These are phyloP conservation scores for Cantharis flavilabris DNA, from an alignment of 2,888 invertebrate genomes.

Conservation along the genomic window DNA sequence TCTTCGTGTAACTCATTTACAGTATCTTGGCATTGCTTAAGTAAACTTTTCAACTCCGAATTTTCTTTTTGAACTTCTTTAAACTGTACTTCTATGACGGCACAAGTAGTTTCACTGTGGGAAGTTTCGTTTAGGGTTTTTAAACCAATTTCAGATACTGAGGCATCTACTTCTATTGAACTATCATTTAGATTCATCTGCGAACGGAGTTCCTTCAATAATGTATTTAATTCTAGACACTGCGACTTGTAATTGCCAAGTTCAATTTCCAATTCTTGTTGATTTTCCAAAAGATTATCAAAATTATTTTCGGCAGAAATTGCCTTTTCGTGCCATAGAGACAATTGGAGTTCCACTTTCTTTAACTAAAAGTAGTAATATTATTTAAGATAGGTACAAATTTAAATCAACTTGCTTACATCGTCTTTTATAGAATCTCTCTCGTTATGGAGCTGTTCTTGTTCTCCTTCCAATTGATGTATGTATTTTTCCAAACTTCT, in stretches of 20 bases:
- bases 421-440: conserved; percentile 58
- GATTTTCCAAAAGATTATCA: conserved; percentile 40
- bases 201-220: conserved; percentile 56
- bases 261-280: conserved; percentile 43
- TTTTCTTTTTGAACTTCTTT: conserved; percentile 49
- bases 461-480: conserved; percentile 57
- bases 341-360: conserved; percentile 49
- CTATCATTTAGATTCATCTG: conserved; percentile 38
- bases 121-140: conserved; percentile 9
- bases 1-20: conserved; percentile 15
- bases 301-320: conserved; percentile 43
- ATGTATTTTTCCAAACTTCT: conserved; percentile 60
- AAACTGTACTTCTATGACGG: conserved; percentile 54
- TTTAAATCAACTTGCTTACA: conserved; percentile 32
- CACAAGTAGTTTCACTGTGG: conserved; percentile 49
- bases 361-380: conserved; percentile 52
- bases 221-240: conserved; percentile 48
- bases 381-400: conserved; percentile 14
- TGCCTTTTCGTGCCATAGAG: conserved; percentile 45
- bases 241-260: conserved; percentile 41
- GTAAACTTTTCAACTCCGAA: conserved; percentile 35
- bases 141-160: conserved; percentile 11
- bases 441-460: conserved; percentile 60
- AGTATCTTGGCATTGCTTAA: conserved; percentile 26
- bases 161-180: conserved; percentile 35